Evolutionary conservation across 2,888 invertebrate species (phyloP).

Genomic region (Microctonus hyperodae): DNA sequence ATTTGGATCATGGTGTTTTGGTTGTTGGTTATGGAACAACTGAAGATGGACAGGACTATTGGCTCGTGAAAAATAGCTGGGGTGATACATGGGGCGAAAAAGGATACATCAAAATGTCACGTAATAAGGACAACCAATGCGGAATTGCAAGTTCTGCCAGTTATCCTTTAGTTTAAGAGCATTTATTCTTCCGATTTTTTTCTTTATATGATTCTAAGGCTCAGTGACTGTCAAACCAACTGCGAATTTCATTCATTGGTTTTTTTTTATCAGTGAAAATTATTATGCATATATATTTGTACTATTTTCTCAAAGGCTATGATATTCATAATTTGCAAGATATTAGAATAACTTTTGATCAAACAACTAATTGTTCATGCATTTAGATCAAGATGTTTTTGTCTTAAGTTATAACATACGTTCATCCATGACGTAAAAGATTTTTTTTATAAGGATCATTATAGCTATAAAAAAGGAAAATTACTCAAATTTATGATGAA

Average conservation of each 20-base stretch:
- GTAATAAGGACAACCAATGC: constrained; percentile 85
- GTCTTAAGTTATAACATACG: no score
- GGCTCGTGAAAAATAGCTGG: constrained; percentile 91
- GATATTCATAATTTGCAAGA: no score
- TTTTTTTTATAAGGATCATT: no score
- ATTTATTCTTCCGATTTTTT: not conserved
- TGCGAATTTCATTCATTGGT: not conserved
- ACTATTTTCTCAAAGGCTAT: no score
- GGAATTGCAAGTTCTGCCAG: constrained; percentile 85
- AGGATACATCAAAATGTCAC: constrained; percentile 88
- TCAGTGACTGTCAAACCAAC: not conserved
- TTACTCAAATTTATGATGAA: no score
- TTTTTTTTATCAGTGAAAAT: not conserved
- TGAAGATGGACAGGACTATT: constrained; percentile 73
- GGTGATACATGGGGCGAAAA: constrained; percentile 80
- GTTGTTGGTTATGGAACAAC: constrained; percentile 84
- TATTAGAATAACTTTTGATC: no score
- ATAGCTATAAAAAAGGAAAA: no score
- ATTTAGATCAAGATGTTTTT: no score
- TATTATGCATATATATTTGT: no score
- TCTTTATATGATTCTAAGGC: not conserved
- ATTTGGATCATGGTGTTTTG: constrained; percentile 86
- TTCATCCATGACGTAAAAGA: no score
- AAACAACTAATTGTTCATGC: no score
- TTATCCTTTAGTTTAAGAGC: constrained; percentile 80